Evolutionary conservation across 2,113 vertebrate species (phyloP), one percentile per base, ranked within the genome.

Genomic region (Bambusicola thoracicus): DNA sequence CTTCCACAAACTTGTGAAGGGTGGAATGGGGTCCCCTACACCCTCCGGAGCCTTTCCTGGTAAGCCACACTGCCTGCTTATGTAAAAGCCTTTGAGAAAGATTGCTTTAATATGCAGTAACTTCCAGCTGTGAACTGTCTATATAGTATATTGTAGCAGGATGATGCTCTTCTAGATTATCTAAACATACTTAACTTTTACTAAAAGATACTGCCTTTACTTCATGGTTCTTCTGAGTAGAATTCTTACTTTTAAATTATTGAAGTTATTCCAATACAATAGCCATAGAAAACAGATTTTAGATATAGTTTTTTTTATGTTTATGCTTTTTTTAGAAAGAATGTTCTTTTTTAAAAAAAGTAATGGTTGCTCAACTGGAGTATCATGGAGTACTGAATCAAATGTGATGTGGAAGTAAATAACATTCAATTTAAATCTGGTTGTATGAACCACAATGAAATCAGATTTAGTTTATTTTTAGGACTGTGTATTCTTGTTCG

Each of bases 111-210:
- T 13, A 40, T n/a, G 1, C 6, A 6, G 58, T 21, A 67, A 13
- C 7, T 55, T 65, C 19, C 56, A 1, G 8, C 40, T 15, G 22
- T 43, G 48, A 3, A 56, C 13, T n/a, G 6, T 79, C 82, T 66
- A 27, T 2, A 0, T 5, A 24, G 27, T 2, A 0, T 5, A 24
- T 3, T 62, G 21, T 5, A 49, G 27, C 21, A 8, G 2, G 21
- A 2, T 30, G 44, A 38, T 30, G 14, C 46, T 78, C 19, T 78
- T 21, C 13, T 43, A 32, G 20, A 16, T 36, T 32, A 36, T 8
- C 22, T 30, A 10, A 62, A 80, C 76, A 48, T 8, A 18, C 2
- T 51, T 32, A 8, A 14, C 1, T 41, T 69, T 41, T 34, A 17
- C 4, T 62, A 40, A n/a, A 85, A 25, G 16, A 2, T 1, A 1